Evolutionary conservation across 2,113 vertebrate species (phyloP).

Genomic region (Mirounga angustirostris): DNA sequence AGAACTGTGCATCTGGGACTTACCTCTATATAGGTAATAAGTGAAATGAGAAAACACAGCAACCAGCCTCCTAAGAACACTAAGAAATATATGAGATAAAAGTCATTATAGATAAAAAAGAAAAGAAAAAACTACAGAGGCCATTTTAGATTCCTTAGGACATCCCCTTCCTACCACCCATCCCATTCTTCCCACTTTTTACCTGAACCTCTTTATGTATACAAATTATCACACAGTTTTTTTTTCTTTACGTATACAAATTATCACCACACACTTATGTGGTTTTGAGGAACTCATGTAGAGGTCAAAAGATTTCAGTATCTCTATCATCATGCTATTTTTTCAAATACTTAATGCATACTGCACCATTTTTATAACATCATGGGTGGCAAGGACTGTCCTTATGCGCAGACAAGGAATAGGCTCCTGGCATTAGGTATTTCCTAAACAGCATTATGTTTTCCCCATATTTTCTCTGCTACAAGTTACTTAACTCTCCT

Average conservation of each 20-base stretch:
- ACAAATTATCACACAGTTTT: background rate
- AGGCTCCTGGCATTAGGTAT: background rate
- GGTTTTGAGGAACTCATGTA: background rate
- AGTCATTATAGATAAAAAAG: background rate
- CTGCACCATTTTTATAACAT: background rate
- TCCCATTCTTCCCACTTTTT: constrained; percentile 9
- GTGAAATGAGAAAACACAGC: constrained; percentile 16
- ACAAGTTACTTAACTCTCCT: background rate
- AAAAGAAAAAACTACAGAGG: background rate
- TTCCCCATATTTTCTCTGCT: background rate
- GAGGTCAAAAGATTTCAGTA: constrained; percentile 7
- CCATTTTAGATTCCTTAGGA: background rate
- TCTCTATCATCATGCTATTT: background rate
- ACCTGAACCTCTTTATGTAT: background rate
- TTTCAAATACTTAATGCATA: background rate
- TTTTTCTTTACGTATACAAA: background rate
- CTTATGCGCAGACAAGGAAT: background rate
- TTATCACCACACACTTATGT: background rate
- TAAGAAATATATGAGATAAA: background rate
- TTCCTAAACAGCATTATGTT: background rate
- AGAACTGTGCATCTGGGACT: background rate
- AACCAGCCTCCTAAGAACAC: background rate
- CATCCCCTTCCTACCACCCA: background rate
- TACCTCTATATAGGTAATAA: background rate
- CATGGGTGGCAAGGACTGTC: background rate